Conservation (phyloP, 2,888 invertebrate species). For the Linyphia triangularis region DNA sequence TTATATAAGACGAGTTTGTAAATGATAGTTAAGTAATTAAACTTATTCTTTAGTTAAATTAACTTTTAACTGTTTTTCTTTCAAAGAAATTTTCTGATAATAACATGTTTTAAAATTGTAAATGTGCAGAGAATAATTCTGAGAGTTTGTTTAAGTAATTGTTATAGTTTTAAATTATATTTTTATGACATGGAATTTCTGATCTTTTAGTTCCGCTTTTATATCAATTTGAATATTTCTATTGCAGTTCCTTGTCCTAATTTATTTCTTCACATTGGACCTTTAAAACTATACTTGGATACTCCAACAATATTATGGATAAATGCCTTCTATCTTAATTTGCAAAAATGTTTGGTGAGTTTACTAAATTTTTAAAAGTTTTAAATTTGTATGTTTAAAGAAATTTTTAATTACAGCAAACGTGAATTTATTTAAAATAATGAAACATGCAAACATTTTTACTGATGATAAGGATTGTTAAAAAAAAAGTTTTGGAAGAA, state of each 20-base stretch:
- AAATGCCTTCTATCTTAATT: constrained; percentile 93
- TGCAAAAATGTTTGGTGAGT: constrained; percentile 85
- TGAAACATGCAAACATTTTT: too few species aligned
- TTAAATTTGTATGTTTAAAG: too few species aligned
- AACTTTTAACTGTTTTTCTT: too few species aligned
- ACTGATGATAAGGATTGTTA: too few species aligned
- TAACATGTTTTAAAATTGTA: background rate
- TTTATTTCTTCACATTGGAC: constrained; percentile 93
- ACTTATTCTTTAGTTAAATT: too few species aligned
- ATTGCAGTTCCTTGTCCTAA: constrained; percentile 94
- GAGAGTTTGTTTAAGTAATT: background rate
- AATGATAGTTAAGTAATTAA: background rate
- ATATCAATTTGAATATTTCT: background rate
- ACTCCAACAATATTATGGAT: constrained; percentile 94
- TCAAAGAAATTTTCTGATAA: too few species aligned
- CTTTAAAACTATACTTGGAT: constrained; percentile 92
- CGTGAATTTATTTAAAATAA: too few species aligned
- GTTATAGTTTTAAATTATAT: background rate
- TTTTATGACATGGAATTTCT: too few species aligned
- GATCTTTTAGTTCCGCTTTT: background rate
- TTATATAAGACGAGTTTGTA: too few species aligned
- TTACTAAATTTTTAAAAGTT: too few species aligned
- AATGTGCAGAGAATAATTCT: background rate
- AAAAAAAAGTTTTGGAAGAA: too few species aligned
- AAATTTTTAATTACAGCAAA: too few species aligned